Percentiles rank a stretch among this genome's conserved stretches.
phyloP scores from a whole-genome alignment of 2,888 invertebrate genomes.

The Lissonota sp. region DNA sequence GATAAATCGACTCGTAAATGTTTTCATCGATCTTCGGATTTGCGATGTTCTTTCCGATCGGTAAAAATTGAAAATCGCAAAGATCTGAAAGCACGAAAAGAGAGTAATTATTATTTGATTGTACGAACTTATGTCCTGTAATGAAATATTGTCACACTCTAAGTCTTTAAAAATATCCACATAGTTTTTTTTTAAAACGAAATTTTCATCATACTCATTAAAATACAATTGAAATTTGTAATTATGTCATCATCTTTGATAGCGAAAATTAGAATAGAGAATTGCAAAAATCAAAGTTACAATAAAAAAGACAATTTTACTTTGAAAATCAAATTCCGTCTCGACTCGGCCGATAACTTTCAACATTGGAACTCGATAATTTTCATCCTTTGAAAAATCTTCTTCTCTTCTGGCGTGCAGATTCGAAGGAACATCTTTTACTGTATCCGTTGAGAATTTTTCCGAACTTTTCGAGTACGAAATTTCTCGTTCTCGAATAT shows the following conservation, averaged over 20 bases:
- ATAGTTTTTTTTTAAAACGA: not conserved
- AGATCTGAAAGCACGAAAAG: conserved; percentile 86
- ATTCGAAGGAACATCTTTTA: conserved; percentile 63
- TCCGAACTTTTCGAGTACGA: conserved; percentile 51
- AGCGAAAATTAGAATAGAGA: not conserved
- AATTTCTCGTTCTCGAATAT: conserved; percentile 33
- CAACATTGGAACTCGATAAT: conserved; percentile 81
- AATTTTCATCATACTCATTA: not conserved
- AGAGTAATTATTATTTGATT: conserved; percentile 32
- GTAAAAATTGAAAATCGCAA: conserved; percentile 96
- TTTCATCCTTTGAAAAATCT: conserved; percentile 80
- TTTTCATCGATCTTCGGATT: conserved; percentile 85
- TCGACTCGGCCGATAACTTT: conserved; percentile 87
- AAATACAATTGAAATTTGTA: not conserved
- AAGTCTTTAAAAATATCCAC: conserved; percentile 20
- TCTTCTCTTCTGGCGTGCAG: conserved; percentile 67
- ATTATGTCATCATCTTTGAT: conserved; percentile 20
- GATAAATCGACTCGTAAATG: conserved; percentile 88
- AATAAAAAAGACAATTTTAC: conserved; percentile 84
- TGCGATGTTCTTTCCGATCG: conserved; percentile 86
- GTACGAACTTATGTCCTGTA: conserved; percentile 30
- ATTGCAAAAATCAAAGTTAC: too few species aligned
- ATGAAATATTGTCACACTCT: conserved; percentile 7
- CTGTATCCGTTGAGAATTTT: conserved; percentile 74
- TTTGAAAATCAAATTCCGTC: conserved; percentile 87